These are phyloP conservation scores for Ferdinandea cuprea DNA, from an alignment of 2,888 invertebrate species.

Conservation along the genomic window DNA sequence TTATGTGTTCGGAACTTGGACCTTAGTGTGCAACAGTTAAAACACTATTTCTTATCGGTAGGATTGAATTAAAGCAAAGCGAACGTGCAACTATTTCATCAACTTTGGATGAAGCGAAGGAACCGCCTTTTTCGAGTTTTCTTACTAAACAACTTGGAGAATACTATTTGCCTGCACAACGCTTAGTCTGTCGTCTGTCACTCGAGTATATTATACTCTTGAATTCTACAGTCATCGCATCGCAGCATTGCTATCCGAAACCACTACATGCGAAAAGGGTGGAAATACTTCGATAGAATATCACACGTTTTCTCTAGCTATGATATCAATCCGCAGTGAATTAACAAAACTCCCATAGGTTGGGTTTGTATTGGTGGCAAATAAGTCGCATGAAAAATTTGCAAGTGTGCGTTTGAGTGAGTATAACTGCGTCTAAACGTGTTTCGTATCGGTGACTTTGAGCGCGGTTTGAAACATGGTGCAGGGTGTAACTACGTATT, in stretches of 20 bases:
- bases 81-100: slow-evolving; percentile 41
- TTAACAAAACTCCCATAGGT: slow-evolving; percentile 37
- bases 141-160: slow-evolving; percentile 65
- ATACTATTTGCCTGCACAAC: slow-evolving; percentile 56
- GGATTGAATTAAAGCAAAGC: not conserved
- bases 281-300: slow-evolving; percentile 49
- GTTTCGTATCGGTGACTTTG: slow-evolving; percentile 37
- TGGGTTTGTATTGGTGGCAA: slow-evolving; percentile 54
- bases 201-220: slow-evolving; percentile 45
- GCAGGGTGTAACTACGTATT: slow-evolving; percentile 37
- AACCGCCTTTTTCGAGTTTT: slow-evolving; percentile 67
- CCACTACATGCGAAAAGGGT: slow-evolving; percentile 48
- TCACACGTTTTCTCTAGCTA: slow-evolving; percentile 34
- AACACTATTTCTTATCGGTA: slow-evolving; percentile 8
- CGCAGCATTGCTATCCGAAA: slow-evolving; percentile 3
- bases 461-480: slow-evolving; percentile 43
- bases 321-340: slow-evolving; percentile 35
- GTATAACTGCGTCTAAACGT: slow-evolving; percentile 34
- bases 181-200: slow-evolving; percentile 49
- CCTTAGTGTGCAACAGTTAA: slow-evolving; percentile 27
- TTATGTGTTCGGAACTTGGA: slow-evolving; percentile 26
- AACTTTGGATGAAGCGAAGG: slow-evolving; percentile 27
- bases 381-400: slow-evolving; percentile 34
- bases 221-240: slow-evolving; percentile 12
- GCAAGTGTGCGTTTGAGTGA: slow-evolving; percentile 64